A percentile compares a stretch with the other conserved stretches of the same genome.
These are phyloP conservation scores for Baronia brevicornis DNA, from an alignment of 2,888 invertebrate genomes.

Conservation along the genomic window DNA sequence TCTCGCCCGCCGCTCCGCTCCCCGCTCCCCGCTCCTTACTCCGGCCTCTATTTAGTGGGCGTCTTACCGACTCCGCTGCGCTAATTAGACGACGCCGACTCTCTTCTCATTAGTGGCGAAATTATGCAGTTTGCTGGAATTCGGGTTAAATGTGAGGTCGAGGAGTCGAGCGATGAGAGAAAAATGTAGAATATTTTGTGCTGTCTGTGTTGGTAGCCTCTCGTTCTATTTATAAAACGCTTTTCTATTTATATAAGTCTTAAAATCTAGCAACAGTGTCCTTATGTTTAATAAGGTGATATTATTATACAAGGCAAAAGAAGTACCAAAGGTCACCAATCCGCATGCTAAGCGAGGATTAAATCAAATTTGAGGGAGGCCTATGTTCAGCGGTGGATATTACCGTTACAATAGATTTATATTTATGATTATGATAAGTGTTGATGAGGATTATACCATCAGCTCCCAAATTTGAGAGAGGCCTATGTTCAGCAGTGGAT, in stretches of 20 bases:
- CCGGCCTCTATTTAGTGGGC: conserved; percentile 55
- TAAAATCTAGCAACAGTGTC: too few species aligned
- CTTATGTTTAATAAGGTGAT: too few species aligned
- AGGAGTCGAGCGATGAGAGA: conserved; percentile 42
- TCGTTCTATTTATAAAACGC: conserved; percentile 17
- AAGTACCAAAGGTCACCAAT: too few species aligned
- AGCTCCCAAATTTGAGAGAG: too few species aligned
- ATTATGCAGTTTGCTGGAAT: conserved; percentile 71
- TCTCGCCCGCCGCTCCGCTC: conserved; percentile 29
- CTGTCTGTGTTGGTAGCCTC: conserved; percentile 24
- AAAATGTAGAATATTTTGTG: conserved; percentile 35
- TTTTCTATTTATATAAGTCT: conserved; percentile 9
- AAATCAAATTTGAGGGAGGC: too few species aligned
- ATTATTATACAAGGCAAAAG: too few species aligned
- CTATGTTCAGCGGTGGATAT: too few species aligned
- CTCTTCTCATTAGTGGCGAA: conserved; percentile 71
- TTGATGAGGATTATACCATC: too few species aligned
- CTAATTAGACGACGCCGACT: conserved; percentile 70
- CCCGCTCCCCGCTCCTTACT: conserved; percentile 24
- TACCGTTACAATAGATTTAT: too few species aligned
- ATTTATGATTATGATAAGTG: too few species aligned
- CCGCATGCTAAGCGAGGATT: too few species aligned
- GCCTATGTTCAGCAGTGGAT: too few species aligned
- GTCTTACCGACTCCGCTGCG: conserved; percentile 62
- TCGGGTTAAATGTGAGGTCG: conserved; percentile 67